These are phyloP conservation scores for Lophura nycthemera DNA, from an alignment of 2,113 vertebrate species.

Conservation along the genomic window DNA sequence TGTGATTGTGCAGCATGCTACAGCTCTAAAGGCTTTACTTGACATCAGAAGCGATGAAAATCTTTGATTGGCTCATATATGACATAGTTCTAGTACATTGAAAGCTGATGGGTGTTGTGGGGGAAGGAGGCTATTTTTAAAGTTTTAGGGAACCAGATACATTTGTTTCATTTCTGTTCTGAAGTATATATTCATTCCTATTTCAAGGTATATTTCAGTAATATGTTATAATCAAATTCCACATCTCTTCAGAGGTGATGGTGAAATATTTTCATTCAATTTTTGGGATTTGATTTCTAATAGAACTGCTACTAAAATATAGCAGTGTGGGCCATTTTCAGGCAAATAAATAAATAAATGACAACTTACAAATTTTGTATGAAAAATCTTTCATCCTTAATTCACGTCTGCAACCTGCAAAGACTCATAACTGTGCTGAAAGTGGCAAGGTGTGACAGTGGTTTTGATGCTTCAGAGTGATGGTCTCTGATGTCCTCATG, in stretches of 20 bases:
- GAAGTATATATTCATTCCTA: not conserved
- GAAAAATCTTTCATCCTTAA: not conserved
- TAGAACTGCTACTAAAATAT: not conserved
- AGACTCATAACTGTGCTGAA: not conserved
- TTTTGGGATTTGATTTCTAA: not conserved
- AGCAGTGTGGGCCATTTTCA: not conserved
- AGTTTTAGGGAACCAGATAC: not conserved
- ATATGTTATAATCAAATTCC: not conserved
- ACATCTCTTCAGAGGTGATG: not conserved
- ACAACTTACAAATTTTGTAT: not conserved
- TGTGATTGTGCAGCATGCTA: not conserved
- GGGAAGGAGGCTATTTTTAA: not conserved
- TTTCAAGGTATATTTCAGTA: not conserved
- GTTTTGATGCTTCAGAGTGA: not conserved
- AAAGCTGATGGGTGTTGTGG: not conserved
- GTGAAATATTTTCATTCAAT: not conserved
- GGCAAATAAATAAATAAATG: not conserved
- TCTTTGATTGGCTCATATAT: not conserved
- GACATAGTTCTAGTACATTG: not conserved
- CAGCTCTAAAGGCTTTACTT: not conserved
- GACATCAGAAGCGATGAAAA: fast-evolving
- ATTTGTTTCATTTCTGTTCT: not conserved
- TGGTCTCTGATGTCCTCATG: not conserved
- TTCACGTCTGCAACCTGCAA: not conserved
- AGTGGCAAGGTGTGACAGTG: not conserved